Percentiles rank a stretch among this genome's conserved stretches.
Evolutionary conservation across 2,797 vertebrate species (phyloP).

Genomic region (Crenichthys baileyi): DNA sequence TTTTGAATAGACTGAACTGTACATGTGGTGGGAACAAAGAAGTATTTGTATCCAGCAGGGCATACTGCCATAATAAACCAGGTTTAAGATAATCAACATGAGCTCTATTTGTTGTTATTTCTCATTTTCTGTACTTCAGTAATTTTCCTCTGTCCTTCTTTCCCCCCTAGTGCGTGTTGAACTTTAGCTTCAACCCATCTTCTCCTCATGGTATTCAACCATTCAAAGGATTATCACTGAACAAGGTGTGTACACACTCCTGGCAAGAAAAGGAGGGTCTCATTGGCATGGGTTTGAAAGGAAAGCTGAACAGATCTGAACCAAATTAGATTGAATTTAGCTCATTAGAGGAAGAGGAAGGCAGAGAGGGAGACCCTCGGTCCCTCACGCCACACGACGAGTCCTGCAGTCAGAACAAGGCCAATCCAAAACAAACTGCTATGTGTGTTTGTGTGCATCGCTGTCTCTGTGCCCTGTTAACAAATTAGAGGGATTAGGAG

Average conservation of each 20-base stretch:
- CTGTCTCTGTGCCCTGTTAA: conserved; percentile 74
- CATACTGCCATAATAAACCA: background rate
- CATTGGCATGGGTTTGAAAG: conserved; percentile 57
- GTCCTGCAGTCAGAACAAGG: conserved; percentile 23
- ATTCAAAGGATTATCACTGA: conserved; percentile 68
- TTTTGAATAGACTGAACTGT: background rate
- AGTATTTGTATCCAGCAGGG: background rate
- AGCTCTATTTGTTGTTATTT: background rate
- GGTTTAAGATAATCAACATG: conserved; percentile 1
- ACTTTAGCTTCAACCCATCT: conserved; percentile 50
- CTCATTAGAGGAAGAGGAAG: conserved; percentile 58
- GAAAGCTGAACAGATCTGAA: conserved; percentile 66
- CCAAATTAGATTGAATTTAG: conserved; percentile 69
- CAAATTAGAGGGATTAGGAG: conserved; percentile 83
- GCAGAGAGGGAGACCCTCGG: background rate
- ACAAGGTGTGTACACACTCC: conserved; percentile 24
- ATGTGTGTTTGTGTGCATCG: conserved; percentile 31
- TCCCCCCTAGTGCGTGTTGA: conserved; percentile 44
- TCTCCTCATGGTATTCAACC: conserved; percentile 63
- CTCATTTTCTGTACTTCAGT: conserved; percentile 4
- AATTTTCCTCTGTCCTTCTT: conserved; percentile 29
- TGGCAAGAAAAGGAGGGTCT: conserved; percentile 27
- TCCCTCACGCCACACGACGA: conserved; percentile 25
- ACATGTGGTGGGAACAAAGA: background rate
- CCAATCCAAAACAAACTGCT: conserved; percentile 49